Percentiles rank a stretch among this genome's conserved stretches.
phyloP scores from a whole-genome alignment of 1,140 invertebrate species.

The Alviniconcha marisindica region DNA sequence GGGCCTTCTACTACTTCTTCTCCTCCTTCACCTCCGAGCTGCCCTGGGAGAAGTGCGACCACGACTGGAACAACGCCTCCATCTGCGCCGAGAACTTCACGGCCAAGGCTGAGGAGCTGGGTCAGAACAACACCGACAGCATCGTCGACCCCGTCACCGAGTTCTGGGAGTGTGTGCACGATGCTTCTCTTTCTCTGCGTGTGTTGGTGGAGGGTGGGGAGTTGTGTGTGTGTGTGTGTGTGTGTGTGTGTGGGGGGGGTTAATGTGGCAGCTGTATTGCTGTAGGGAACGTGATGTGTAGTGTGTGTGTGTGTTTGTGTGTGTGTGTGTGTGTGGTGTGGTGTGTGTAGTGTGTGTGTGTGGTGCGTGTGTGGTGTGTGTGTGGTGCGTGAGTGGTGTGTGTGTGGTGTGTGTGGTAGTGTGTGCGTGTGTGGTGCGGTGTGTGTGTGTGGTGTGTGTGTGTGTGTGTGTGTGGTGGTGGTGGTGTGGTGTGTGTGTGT shows the following conservation, averaged over 20 bases:
- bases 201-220: not conserved
- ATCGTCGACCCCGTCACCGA: slow-evolving; percentile 55
- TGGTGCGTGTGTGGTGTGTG: too few relatives aligned
- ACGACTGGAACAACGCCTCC: slow-evolving; percentile 60
- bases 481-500: too few relatives aligned
- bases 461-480: too few relatives aligned
- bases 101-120: slow-evolving; percentile 38
- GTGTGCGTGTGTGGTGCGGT: too few relatives aligned
- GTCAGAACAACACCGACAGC: not conserved
- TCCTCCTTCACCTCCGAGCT: slow-evolving; percentile 79
- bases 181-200: not conserved
- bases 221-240: not conserved
- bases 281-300: too few relatives aligned
- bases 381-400: too few relatives aligned
- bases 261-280: too few relatives aligned
- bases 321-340: too few relatives aligned
- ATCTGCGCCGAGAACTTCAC: slow-evolving; percentile 59
- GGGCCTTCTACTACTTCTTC: slow-evolving; percentile 95
- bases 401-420: too few relatives aligned
- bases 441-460: too few relatives aligned
- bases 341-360: too few relatives aligned
- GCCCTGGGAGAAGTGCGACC: slow-evolving; percentile 92
- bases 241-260: not conserved
- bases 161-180: slow-evolving; percentile 65
- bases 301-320: too few relatives aligned